phyloP scores from a whole-genome alignment of 2,888 invertebrate species.

The Strigamia maritima region DNA sequence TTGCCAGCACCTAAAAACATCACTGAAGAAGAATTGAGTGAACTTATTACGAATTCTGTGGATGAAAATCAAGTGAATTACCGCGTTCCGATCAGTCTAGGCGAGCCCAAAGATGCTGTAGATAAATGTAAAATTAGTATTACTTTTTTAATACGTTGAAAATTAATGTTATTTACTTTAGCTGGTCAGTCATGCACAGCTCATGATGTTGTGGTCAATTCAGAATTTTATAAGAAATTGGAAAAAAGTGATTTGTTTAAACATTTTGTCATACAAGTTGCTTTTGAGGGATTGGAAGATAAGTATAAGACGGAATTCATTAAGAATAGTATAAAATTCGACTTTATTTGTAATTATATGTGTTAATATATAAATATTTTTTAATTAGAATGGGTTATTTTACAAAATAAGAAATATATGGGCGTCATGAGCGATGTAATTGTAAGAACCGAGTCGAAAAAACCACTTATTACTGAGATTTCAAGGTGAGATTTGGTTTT shows the following conservation, averaged over 20 bases:
- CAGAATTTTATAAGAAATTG: constrained; percentile 72
- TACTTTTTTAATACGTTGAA: neutral
- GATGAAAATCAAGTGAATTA: constrained; percentile 65
- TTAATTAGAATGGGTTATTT: constrained; percentile 51
- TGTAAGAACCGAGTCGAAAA: constrained; percentile 49
- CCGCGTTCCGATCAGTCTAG: constrained; percentile 86
- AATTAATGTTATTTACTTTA: constrained; percentile 46
- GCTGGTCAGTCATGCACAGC: constrained; percentile 68
- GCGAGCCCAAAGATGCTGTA: constrained; percentile 69
- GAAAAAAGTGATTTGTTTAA: constrained; percentile 67
- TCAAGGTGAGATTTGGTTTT: constrained; percentile 38
- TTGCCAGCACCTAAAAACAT: constrained; percentile 50
- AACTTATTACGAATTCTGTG: constrained; percentile 61
- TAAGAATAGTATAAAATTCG: constrained; percentile 52
- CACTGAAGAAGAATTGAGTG: constrained; percentile 61
- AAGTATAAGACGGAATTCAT: constrained; percentile 72
- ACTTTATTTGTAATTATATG: neutral
- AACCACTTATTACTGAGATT: constrained; percentile 46
- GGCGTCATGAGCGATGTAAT: constrained; percentile 51
- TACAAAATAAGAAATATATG: constrained; percentile 52
- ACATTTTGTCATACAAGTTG: constrained; percentile 73
- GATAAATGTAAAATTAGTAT: constrained; percentile 63
- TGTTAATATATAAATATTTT: constrained; percentile 56
- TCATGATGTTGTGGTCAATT: constrained; percentile 80
- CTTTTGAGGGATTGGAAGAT: constrained; percentile 72